These are phyloP conservation scores for Apogon hyalosoma DNA, from an alignment of 2,797 vertebrate genomes.

Conservation along the genomic window DNA sequence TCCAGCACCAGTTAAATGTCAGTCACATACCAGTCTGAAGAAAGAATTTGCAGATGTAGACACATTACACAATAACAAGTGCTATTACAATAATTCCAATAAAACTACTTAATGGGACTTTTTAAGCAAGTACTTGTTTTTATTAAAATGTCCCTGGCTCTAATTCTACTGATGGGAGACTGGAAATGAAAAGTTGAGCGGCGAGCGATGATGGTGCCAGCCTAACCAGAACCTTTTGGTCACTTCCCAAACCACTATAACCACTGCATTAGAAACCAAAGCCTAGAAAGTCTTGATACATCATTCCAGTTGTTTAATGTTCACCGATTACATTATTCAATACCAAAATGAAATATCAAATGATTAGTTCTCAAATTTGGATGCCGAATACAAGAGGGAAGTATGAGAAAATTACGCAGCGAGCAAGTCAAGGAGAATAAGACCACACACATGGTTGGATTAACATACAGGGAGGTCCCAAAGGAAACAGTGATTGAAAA, in stretches of 20 bases:
- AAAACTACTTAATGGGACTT: slow-evolving; percentile 14
- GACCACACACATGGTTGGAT: slow-evolving; percentile 48
- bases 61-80: background rate
- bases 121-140: slow-evolving; percentile 18
- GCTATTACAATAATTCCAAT: slow-evolving; percentile 6
- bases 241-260: slow-evolving; percentile 27
- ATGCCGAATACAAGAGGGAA: background rate
- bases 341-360: background rate
- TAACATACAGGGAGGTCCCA: slow-evolving; percentile 2
- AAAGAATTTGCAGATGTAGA: slow-evolving; percentile 7
- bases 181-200: slow-evolving; percentile 28
- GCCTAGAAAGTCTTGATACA: slow-evolving; percentile 1
- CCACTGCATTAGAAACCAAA: slow-evolving; percentile 14
- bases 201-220: slow-evolving; percentile 27
- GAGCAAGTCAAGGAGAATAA: background rate
- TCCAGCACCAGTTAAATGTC: background rate
- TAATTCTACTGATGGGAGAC: slow-evolving; percentile 15
- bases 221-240: slow-evolving; percentile 31
- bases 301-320: background rate
- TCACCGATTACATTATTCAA: slow-evolving; percentile 1
- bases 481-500: background rate
- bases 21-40: background rate
- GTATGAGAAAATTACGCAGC: background rate
- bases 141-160: slow-evolving; percentile 44
- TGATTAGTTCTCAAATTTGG: background rate